Evolutionary conservation across 2,797 vertebrate species (phyloP), one percentile per base, ranked within the genome.

Genomic region (Scleropages formosus): DNA sequence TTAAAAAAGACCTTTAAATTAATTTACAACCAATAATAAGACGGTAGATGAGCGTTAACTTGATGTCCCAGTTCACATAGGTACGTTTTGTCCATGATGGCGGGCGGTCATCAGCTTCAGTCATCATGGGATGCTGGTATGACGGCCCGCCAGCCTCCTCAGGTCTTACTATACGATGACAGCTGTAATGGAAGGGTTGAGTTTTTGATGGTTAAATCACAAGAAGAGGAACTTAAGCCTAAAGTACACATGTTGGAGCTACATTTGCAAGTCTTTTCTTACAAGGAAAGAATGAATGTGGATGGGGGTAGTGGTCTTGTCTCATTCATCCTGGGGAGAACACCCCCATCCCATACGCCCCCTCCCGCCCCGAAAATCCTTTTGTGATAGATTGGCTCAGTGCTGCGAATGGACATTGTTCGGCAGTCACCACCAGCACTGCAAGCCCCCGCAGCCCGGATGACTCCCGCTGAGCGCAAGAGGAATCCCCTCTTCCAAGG

Each of bases 381-480:
- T 16, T 16, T 16, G 20, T 11, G 72, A 64, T 18, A 3, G 73
- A 72, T 71, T 59, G 59, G 76, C 27, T 39, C 67, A 78, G 73
- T 78, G 77, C 75, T 75, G 77, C 61, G 44, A 72, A 69, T 44
- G 73, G 24, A 12, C 10, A 75, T 72, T 27, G 62, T 68, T 22
- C 51, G 70, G 74, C 53, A 4, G 18, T 49, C 67, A 69, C 67
- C 72, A 63, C 20, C 72, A 62, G 61, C 63, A 60, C 20, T 7
- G n/a, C 26, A 12, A 70, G 64, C 27, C 26, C 73, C 74, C 58
- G 26, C 62, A 39, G 69, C 44, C 67, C 31, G 61, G 67, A 67
- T 75, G 51, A 70, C 75, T 78, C 71, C 75, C 73, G 72, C 56
- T 59, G 49, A 75, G 74, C 61, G 49, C 61, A 60, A 53, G 68